Conservation (phyloP, 2,888 invertebrate species). For the Xylota segnis region DNA sequence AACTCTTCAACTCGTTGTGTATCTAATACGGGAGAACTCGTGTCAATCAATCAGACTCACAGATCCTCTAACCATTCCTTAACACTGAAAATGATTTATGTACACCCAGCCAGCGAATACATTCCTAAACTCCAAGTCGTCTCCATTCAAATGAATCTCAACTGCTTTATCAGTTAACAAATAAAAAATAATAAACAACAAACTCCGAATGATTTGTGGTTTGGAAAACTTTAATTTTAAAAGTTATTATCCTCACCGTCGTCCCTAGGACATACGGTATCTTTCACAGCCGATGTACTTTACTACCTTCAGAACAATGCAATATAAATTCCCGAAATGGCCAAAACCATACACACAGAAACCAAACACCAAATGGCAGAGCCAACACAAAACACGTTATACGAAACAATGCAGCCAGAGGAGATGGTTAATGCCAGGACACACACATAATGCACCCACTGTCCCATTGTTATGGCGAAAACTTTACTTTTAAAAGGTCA, state of each 20-base stretch:
- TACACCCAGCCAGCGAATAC: too few species aligned
- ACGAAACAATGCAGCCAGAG: slow-evolving; percentile 19
- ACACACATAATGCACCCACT: slow-evolving; percentile 46
- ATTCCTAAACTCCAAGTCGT: too few species aligned
- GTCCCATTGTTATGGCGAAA: slow-evolving; percentile 57
- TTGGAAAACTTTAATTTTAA: slow-evolving; percentile 5
- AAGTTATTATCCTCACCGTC: slow-evolving; percentile 6
- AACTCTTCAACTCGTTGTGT: too few species aligned
- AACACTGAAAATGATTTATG: background rate
- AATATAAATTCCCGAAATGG: slow-evolving; percentile 15
- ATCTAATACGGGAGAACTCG: too few species aligned
- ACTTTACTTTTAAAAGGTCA: slow-evolving; percentile 62
- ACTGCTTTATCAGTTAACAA: too few species aligned
- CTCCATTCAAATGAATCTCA: too few species aligned
- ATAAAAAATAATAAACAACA: background rate
- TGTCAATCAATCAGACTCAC: too few species aligned
- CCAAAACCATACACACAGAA: background rate
- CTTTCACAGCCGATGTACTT: background rate
- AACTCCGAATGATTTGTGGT: slow-evolving; percentile 8
- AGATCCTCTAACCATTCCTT: background rate
- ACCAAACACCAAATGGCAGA: background rate
- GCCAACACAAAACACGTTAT: slow-evolving; percentile 18
- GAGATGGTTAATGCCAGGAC: slow-evolving; percentile 1
- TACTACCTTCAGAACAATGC: slow-evolving; percentile 16
- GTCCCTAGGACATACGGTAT: background rate